Evolutionary conservation across 2,113 vertebrate species (phyloP).

Genomic region (Struthidea cinerea): DNA sequence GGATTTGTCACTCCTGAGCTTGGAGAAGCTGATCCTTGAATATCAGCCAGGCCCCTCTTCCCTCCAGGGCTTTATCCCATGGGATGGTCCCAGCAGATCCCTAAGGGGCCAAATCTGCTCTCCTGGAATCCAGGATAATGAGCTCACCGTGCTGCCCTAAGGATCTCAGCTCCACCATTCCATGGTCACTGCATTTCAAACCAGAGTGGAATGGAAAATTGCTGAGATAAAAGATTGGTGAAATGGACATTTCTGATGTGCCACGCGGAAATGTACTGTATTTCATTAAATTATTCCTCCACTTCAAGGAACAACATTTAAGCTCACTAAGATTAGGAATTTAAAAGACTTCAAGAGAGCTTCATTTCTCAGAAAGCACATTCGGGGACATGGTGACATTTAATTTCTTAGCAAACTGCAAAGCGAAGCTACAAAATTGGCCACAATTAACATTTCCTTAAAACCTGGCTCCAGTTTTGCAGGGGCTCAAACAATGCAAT

Average conservation of each 20-base stretch:
- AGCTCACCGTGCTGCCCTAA: background rate
- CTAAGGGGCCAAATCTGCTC: background rate
- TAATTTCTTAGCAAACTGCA: conserved; percentile 12
- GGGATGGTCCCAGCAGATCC: background rate
- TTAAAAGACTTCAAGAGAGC: conserved; percentile 21
- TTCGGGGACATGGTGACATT: conserved; percentile 29
- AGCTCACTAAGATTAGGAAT: background rate
- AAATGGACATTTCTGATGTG: background rate
- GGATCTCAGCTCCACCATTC: background rate
- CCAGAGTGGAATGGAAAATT: background rate
- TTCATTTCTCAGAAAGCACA: conserved; percentile 7
- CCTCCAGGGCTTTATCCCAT: background rate
- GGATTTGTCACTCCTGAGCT: background rate
- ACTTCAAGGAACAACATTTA: conserved; percentile 19
- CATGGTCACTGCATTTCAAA: background rate
- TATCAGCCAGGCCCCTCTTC: background rate
- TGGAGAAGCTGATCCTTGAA: background rate
- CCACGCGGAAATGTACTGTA: background rate
- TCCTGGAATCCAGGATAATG: background rate
- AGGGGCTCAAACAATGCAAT: background rate
- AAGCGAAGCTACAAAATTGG: background rate
- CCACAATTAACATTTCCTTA: conserved; percentile 28
- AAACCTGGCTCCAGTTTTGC: background rate
- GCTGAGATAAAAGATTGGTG: background rate
- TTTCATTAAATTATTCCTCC: conserved; percentile 10